A percentile compares a stretch with the other conserved stretches of the same genome.
Evolutionary conservation across 2,888 invertebrate species (phyloP).

Genomic region (Papilio gigon): DNA sequence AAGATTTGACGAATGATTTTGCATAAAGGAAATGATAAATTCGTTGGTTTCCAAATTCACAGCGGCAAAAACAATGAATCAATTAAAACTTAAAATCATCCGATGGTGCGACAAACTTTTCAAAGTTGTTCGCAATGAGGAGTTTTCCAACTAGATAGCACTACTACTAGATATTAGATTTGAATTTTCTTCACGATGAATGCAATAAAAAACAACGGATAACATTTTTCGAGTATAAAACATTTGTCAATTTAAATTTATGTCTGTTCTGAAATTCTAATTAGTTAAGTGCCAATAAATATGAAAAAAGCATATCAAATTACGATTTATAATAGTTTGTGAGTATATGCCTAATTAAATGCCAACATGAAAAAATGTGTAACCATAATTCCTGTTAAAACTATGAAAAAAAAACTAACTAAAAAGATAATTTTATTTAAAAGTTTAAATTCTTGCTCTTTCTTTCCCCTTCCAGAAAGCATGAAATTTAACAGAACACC

Average conservation of each 20-base stretch:
- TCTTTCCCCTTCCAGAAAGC: slow-evolving; percentile 15
- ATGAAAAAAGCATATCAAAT: too few species aligned
- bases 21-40: slow-evolving; percentile 7
- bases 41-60: slow-evolving; percentile 3
- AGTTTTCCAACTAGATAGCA: slow-evolving; percentile 10
- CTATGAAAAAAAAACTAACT: slow-evolving; percentile 8
- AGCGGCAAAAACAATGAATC: slow-evolving; percentile 34
- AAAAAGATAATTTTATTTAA: slow-evolving; percentile 11
- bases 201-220: too few species aligned
- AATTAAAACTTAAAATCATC: slow-evolving; percentile 33
- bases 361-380: too few species aligned
- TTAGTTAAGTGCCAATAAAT: too few species aligned
- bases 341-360: too few species aligned
- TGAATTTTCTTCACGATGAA: neutral
- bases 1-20: neutral
- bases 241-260: too few species aligned
- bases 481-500: slow-evolving; percentile 32
- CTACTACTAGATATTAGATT: slow-evolving; percentile 4
- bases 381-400: neutral
- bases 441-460: slow-evolving; percentile 2
- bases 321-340: too few species aligned
- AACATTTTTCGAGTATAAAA: neutral
- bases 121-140: slow-evolving; percentile 13
- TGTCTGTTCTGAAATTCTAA: too few species aligned
- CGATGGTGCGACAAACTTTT: slow-evolving; percentile 20